phyloP scores from a whole-genome alignment of 2,113 vertebrate species.

The Pao palembangensis region DNA sequence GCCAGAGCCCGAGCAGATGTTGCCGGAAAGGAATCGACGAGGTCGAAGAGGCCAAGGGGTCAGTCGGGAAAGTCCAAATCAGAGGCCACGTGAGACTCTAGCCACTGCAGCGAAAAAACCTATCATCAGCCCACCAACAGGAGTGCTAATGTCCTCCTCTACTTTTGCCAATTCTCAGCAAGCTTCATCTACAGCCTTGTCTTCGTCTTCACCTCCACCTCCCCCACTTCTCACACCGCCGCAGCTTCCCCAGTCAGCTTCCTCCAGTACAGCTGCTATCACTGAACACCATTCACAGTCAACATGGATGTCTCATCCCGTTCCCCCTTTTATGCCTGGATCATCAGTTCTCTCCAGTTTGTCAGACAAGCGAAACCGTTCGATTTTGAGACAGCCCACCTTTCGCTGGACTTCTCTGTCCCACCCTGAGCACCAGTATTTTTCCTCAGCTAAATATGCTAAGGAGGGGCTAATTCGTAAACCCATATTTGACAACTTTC shows the following conservation, averaged over 20 bases:
- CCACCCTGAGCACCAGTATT: constrained; percentile 88
- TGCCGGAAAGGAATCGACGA: constrained; percentile 71
- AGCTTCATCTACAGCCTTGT: constrained; percentile 81
- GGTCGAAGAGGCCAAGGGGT: constrained; percentile 78
- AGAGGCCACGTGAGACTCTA: constrained; percentile 74
- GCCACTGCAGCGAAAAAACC: constrained; percentile 77
- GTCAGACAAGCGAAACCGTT: constrained; percentile 88
- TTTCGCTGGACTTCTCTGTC: constrained; percentile 94
- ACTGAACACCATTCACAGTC: constrained; percentile 83
- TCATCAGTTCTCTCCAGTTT: constrained; percentile 77
- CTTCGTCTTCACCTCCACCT: constrained; percentile 89
- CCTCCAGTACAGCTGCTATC: constrained; percentile 72
- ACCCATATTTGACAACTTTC: constrained; percentile 96
- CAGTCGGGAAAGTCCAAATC: constrained; percentile 60
- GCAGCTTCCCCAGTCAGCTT: constrained; percentile 73
- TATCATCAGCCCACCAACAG: constrained; percentile 77
- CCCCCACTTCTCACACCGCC: constrained; percentile 87
- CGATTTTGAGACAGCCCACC: constrained; percentile 91
- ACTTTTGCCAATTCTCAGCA: constrained; percentile 74
- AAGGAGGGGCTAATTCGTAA: constrained; percentile 99
- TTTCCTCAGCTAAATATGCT: constrained; percentile 98
- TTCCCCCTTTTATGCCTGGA: constrained; percentile 83
- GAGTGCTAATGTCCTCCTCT: constrained; percentile 80
- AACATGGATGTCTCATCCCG: constrained; percentile 90
- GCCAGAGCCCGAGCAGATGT: constrained; percentile 67